Base-by-base conservation (phyloP, 2,113 vertebrate species). In the Dolichallabes microphthalmus region DNA sequence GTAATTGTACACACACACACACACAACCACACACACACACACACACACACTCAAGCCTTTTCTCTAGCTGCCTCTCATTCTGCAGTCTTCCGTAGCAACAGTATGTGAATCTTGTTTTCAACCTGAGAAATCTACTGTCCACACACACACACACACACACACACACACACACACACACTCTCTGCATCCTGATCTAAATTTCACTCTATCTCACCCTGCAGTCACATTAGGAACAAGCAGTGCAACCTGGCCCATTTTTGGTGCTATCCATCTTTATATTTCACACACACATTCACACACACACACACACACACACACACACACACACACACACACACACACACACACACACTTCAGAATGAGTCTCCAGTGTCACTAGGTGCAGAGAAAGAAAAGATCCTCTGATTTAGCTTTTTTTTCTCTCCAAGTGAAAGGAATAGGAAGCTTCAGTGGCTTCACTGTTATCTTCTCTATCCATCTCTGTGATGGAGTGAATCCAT, bases 341-440 rank as follows among this genome's bases (percentile, higher is more conserved):
- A 88, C 76, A 75, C 32, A 80, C n/a, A 66, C 78, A 85, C 83
- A 86, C 85, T 84, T 66, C 82, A 89, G 77, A 66, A 88, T 35
- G 30, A 27, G 30, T 83, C 68, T 74, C 68, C 27, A 60, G 55
- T 74, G 63, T 60, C 82, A 73, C 68, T 30, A 39, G 52, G 30
- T 57, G 30, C 50, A 83, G 80, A 50, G 7, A 45, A 45, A 82
- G 30, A 58, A 64, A 80, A 60, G 35, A 45, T n/a, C 32, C 10
- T 80, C 57, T 15, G 57, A 79, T 60, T 58, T 60, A 13, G 45
- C 39, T 61, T 60, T 61, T 57, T 57, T 71, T 69, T 71, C 20
- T 11, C 2, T 6, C 64, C 32, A 35, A 50, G 4, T 80, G 35
- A 50, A 45, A 80, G 58, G 39, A 64, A 80, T 50, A 80, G 25